phyloP scores from a whole-genome alignment of 2,888 invertebrate genomes.

The Ectobius pallidus region DNA sequence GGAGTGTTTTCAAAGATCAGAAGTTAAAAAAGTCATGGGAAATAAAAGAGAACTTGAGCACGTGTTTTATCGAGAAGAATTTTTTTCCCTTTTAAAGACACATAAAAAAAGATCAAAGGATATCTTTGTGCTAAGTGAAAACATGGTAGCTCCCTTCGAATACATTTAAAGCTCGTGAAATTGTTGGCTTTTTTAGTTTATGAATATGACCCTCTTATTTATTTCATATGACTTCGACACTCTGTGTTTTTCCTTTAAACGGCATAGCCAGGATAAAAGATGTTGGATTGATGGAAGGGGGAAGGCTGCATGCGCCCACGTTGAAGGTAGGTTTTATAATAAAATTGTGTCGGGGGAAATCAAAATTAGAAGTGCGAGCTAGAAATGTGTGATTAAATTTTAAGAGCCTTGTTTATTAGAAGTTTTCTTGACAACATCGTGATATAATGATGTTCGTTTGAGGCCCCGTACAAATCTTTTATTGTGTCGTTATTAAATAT shows the following conservation, averaged over 20 bases:
- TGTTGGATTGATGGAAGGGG: background rate
- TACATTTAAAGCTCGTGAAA: slow-evolving; percentile 14
- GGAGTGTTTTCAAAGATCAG: slow-evolving; percentile 33
- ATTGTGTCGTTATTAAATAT: background rate
- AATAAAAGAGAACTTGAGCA: slow-evolving; percentile 18
- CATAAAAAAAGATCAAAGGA: slow-evolving; percentile 37
- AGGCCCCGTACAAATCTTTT: background rate
- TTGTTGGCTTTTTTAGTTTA: slow-evolving; percentile 1
- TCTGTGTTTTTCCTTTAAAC: slow-evolving; percentile 1
- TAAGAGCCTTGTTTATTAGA: slow-evolving; percentile 16
- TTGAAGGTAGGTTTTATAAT: slow-evolving; percentile 8
- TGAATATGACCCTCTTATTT: slow-evolving; percentile 28
- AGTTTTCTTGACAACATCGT: background rate
- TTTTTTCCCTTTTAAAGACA: slow-evolving; percentile 28
- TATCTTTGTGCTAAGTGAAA: slow-evolving; percentile 33
- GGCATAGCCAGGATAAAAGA: background rate
- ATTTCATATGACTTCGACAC: slow-evolving; percentile 29
- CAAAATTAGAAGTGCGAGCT: slow-evolving; percentile 20
- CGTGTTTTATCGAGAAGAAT: slow-evolving; percentile 34
- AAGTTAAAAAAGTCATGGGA: slow-evolving; percentile 27
- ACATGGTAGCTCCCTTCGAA: slow-evolving; percentile 23
- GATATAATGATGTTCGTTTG: background rate
- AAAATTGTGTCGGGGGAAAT: background rate
- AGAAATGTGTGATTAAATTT: slow-evolving; percentile 18
- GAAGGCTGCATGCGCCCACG: background rate